A percentile compares a stretch with the other conserved stretches of the same genome.
These are phyloP conservation scores for Trachymyrmex septentrionalis DNA, from an alignment of 1,140 invertebrate genomes.

Conservation along the genomic window DNA sequence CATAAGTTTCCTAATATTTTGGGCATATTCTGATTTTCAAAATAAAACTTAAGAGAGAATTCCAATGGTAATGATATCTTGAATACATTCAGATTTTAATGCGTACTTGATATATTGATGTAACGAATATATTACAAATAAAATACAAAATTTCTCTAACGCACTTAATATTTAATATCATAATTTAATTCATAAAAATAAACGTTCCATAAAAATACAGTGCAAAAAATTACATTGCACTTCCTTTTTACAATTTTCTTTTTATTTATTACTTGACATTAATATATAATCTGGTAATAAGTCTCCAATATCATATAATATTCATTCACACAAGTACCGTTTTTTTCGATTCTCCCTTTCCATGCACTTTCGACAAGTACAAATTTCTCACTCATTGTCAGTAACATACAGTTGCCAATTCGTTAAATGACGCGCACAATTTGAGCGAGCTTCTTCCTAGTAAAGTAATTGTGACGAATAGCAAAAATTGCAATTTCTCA, in stretches of 20 bases:
- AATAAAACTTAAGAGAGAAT: neutral
- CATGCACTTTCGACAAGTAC: neutral
- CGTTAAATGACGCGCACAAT: neutral
- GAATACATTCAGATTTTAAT: neutral
- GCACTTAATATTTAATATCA: neutral
- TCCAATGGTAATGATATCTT: conserved; percentile 1
- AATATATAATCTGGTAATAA: conserved; percentile 25
- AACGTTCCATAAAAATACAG: neutral
- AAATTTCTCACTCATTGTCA: neutral
- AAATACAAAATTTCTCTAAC: conserved; percentile 2
- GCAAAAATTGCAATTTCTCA: neutral
- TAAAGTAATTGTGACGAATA: neutral
- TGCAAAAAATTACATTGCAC: conserved; percentile 3
- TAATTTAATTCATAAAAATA: neutral
- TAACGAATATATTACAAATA: neutral
- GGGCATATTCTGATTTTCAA: neutral
- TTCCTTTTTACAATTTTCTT: neutral
- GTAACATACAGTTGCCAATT: neutral
- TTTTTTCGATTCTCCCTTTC: neutral
- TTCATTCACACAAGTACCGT: conserved; percentile 9
- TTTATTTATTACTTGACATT: conserved; percentile 24
- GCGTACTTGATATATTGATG: neutral
- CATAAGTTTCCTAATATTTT: neutral
- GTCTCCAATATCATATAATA: neutral
- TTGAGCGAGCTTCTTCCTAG: neutral